Base-by-base conservation (phyloP, 2,113 vertebrate genomes). In the Colossoma macropomum region DNA sequence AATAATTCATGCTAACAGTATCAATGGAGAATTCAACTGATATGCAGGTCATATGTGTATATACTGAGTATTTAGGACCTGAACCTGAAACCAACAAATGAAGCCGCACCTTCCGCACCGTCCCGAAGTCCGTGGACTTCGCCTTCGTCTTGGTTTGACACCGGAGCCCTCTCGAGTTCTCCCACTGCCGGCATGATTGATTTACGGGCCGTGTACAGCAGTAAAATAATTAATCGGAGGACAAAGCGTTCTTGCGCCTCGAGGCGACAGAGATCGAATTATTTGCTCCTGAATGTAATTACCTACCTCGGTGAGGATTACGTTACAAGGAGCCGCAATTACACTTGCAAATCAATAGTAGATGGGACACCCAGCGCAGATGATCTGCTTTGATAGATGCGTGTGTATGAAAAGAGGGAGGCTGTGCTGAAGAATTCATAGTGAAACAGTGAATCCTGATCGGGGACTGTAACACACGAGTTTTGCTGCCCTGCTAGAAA, bases 181-280 rank as follows among this genome's bases (percentile, higher is more conserved):
- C 63, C 68, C 27, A 60, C n/a, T 41, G n/a, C 54, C 17, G 8
- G 41, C 41, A 50, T 84, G 88, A 89, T 84, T 85, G 69, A 87
- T 86, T 77, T 30, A 66, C 74, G 23, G n/a, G 11, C 41, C 59
- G 68, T 65, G 81, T 70, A 72, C 75, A 71, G 80, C 68, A 32
- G 71, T 50, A 79, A 68, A 85, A 81, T 83, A 84, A 85, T 84
- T 87, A 76, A 85, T 81, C 48, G n/a, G 63, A 74, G 73, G 73
- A 87, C 59, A 79, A 60, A 81, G 78, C 32, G 54, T 69, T 80
- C 66, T 52, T 23, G 28, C 9, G 41, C 81, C 85, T 74, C 66
- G 16, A 73, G 78, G 82, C 78, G 27, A 27, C 25, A 27, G 79
- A 72, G 38, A 86, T 73, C 69, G 68, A 80, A 84, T 81, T 84